These are phyloP conservation scores for Pelecanoides urinatrix DNA, from an alignment of 2,113 vertebrate species.

Conservation along the genomic window DNA sequence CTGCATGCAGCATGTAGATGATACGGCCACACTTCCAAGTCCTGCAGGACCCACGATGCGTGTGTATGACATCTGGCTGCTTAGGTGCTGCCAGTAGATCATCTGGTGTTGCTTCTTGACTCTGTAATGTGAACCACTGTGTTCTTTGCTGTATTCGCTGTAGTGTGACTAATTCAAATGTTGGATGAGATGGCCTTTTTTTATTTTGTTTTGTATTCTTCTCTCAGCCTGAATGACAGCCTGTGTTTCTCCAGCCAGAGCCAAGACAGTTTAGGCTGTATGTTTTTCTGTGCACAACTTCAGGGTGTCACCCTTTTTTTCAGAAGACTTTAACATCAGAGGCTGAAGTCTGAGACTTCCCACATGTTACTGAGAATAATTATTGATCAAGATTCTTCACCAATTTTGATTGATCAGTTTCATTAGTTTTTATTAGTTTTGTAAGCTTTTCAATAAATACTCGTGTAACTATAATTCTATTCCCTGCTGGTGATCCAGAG, in stretches of 20 bases:
- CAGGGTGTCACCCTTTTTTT: not conserved
- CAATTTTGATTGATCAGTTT: not conserved
- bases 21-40: rapidly evolving
- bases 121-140: not conserved
- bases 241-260: not conserved
- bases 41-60: rapidly evolving
- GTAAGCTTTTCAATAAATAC: not conserved
- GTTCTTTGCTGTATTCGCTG: not conserved
- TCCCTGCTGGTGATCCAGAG: not conserved
- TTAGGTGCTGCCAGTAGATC: rapidly evolving
- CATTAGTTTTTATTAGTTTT: not conserved
- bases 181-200: not conserved
- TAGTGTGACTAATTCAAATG: too few relatives aligned
- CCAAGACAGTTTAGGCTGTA: not conserved
- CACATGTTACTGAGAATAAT: not conserved
- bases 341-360: not conserved
- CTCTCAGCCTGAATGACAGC: not conserved
- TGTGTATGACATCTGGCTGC: not conserved
- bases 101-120: not conserved
- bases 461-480: not conserved
- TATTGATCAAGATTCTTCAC: not conserved
- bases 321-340: not conserved
- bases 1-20: rapidly evolving
- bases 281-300: not conserved
- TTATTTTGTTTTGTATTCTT: not conserved